Base-by-base conservation (phyloP, 2,888 invertebrate genomes). In the Phengaris alcon region DNA sequence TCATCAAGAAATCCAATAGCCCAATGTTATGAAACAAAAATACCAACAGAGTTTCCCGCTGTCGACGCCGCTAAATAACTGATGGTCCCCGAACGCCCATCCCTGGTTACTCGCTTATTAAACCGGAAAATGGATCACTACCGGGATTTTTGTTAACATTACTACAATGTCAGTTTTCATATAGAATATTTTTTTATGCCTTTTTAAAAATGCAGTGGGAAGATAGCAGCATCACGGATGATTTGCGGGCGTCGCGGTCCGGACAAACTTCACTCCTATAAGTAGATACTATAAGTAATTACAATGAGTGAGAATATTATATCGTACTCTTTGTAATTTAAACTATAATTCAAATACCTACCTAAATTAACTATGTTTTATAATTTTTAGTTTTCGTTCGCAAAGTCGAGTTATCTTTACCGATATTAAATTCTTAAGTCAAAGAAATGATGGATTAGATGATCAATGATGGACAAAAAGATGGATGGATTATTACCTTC, bases 101-200 rank as follows among this genome's bases (percentile, higher is more conserved):
- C 52, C 52, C 51, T 7, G 72, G 35, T 9, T 48, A 52, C 54
- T 72, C 83, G 69, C 15, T 81, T 82, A 75, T 81, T 81, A 75
- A 89, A 78, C 2, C 81, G 64, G 64, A 35, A 35, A 64, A 64
- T 64, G 64, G 35, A 64, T 64, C 64, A 64, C 64, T 64, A 64
- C 64, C 64, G 64, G 44, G 64, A 64, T 64, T 64, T 64, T 44
- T 59, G 22, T 59, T 35, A 59, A 64, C 64, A 22, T 59, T 59
- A 22, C 22, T 5, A 15, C 48, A 8, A 3, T 3, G 35, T 35
- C 35, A 35, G 48, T 48, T 48, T 48, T 48, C 48, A 48, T 22
- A 9, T 59, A 9, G 59, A 59, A 59, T 57, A 57, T 59, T 10
- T 22, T 22, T 22, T 22, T 8, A 15, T 59, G 48, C 48, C 48